Conservation (phyloP, 1,140 invertebrate species). For the Idris sp. region DNA sequence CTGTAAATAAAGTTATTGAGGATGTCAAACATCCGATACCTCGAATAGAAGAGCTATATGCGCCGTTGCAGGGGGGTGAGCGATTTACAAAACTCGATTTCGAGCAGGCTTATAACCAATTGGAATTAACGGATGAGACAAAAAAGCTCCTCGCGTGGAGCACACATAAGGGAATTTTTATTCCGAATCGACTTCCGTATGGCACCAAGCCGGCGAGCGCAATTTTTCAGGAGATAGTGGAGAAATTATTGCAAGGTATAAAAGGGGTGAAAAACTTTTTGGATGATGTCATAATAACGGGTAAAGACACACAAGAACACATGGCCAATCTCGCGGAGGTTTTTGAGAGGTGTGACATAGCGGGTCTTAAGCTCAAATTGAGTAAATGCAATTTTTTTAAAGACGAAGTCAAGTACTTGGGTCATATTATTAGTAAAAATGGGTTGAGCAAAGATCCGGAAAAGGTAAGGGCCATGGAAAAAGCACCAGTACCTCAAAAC, state of each 20-base stretch:
- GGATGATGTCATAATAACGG: conserved; percentile 65
- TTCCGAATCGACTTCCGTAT: conserved; percentile 66
- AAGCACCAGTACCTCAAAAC: conserved; percentile 67
- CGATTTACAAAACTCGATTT: conserved; percentile 70
- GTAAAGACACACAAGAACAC: conserved; percentile 53
- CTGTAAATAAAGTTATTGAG: neutral
- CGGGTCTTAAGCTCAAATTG: conserved; percentile 31
- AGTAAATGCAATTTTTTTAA: conserved; percentile 64
- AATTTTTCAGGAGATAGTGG: conserved; percentile 66
- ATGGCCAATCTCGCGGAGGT: conserved; percentile 61
- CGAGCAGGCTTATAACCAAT: conserved; percentile 71
- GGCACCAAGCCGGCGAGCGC: conserved; percentile 57
- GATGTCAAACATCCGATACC: neutral
- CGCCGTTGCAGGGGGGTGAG: conserved; percentile 60
- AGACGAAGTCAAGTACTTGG: conserved; percentile 61
- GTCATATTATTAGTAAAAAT: conserved; percentile 64
- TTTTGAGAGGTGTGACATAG: conserved; percentile 40
- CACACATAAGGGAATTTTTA: conserved; percentile 70
- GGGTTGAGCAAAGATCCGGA: conserved; percentile 65
- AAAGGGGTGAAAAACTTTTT: conserved; percentile 61
- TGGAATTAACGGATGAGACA: conserved; percentile 64
- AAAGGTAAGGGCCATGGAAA: conserved; percentile 67
- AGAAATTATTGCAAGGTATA: conserved; percentile 64
- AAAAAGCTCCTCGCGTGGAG: conserved; percentile 67
- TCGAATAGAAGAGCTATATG: conserved; percentile 26